A percentile compares a stretch with the other conserved stretches of the same genome.
These are phyloP conservation scores for Alca torda DNA, from an alignment of 2,797 vertebrate genomes.

Conservation along the genomic window DNA sequence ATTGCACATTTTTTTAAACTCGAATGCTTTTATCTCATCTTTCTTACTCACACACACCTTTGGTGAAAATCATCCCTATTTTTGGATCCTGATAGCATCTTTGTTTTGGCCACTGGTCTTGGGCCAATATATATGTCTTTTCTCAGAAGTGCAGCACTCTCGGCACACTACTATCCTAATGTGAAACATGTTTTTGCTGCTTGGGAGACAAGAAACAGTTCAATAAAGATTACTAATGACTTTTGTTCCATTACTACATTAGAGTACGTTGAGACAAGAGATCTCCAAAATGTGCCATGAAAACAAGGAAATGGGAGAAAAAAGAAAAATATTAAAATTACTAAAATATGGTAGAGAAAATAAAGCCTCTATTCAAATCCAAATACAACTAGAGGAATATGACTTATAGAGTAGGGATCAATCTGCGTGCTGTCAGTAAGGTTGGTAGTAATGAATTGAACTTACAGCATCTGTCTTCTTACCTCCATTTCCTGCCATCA, in stretches of 20 bases:
- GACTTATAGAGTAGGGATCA: neutral
- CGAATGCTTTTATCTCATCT: neutral
- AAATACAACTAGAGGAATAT: neutral
- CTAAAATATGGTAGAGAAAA: neutral
- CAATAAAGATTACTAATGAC: neutral
- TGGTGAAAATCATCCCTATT: neutral
- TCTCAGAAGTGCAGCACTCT: neutral
- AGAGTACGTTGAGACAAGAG: neutral
- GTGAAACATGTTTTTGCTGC: neutral
- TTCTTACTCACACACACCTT: neutral
- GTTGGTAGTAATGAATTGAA: neutral
- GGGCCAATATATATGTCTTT: neutral
- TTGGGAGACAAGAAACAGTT: neutral
- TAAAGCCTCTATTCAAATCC: neutral
- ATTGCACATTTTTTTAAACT: neutral
- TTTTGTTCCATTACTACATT: neutral
- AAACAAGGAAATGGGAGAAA: neutral
- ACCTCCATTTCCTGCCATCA: neutral
- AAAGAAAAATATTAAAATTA: neutral
- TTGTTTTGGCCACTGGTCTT: neutral
- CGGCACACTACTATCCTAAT: accelerated
- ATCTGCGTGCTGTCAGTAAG: neutral
- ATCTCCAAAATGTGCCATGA: neutral
- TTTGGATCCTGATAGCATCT: neutral
- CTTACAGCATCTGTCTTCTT: neutral